These are phyloP conservation scores for Galbula dea DNA, from an alignment of 2,113 vertebrate genomes.

Conservation along the genomic window DNA sequence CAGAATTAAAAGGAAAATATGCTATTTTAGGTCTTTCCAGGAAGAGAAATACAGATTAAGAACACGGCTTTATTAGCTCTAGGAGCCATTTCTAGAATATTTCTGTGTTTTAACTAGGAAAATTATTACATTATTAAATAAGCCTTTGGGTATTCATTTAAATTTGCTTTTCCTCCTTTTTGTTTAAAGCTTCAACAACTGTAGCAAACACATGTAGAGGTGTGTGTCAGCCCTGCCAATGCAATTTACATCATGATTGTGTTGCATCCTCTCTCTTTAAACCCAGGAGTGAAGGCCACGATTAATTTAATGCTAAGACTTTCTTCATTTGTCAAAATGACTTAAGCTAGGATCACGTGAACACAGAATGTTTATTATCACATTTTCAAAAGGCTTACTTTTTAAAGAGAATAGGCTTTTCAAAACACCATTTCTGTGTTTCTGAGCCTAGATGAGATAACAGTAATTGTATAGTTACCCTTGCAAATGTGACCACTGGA, in stretches of 20 bases:
- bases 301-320: not conserved
- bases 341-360: accelerated
- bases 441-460: not conserved
- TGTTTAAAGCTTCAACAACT: not conserved
- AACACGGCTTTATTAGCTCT: not conserved
- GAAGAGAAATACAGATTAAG: not conserved
- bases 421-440: not conserved
- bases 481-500: not conserved
- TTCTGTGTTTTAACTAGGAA: not conserved
- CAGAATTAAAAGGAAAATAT: not conserved
- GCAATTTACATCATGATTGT: not conserved
- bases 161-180: not conserved
- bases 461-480: not conserved
- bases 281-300: not conserved
- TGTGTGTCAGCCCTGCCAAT: not conserved
- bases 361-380: not conserved
- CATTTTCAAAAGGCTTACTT: not conserved
- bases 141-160: not conserved
- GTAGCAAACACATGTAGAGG: not conserved
- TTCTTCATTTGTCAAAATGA: not conserved
- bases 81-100: not conserved
- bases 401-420: not conserved
- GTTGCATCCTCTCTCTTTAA: not conserved
- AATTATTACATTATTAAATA: not conserved
- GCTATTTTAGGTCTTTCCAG: not conserved